These are phyloP conservation scores for Drosophila cognata DNA, from an alignment of 2,888 invertebrate genomes.

Conservation along the genomic window DNA sequence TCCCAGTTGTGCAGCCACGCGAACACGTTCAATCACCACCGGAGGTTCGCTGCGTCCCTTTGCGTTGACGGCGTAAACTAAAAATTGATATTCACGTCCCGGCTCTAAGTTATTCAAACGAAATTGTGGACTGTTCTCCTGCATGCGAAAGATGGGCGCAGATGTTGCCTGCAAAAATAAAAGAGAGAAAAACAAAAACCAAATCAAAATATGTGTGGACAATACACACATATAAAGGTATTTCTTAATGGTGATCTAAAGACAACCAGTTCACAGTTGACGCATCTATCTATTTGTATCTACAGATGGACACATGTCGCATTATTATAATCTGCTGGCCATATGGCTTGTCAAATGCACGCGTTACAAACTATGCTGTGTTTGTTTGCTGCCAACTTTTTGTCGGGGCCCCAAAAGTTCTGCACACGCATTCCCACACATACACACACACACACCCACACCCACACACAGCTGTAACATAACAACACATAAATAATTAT, in stretches of 20 bases:
- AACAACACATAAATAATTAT: conserved; percentile 76
- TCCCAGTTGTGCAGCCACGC: conserved; percentile 85
- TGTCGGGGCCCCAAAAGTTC: conserved; percentile 24
- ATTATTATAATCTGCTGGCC: conserved; percentile 60
- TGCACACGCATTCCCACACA: conserved; percentile 7
- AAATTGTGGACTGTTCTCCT: conserved; percentile 89
- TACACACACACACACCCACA: not conserved
- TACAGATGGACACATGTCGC: conserved; percentile 19
- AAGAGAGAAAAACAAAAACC: conserved; percentile 10
- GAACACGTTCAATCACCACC: conserved; percentile 87
- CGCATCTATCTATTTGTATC: conserved; percentile 19
- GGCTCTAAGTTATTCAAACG: conserved; percentile 90
- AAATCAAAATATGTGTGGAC: conserved; percentile 4
- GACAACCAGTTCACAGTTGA: conserved; percentile 44
- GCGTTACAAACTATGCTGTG: conserved; percentile 54
- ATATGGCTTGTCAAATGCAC: conserved; percentile 46
- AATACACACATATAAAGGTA: not conserved
- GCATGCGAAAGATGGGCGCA: conserved; percentile 88
- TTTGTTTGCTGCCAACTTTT: conserved; percentile 49
- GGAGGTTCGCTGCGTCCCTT: conserved; percentile 91
- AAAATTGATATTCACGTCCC: conserved; percentile 91
- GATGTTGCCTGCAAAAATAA: conserved; percentile 85
- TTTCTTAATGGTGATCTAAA: conserved; percentile 17
- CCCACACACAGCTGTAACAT: not conserved
- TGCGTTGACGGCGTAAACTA: conserved; percentile 93